Evolutionary conservation across 2,113 vertebrate genomes (phyloP).

Genomic region (Macheiramphus alcinus): DNA sequence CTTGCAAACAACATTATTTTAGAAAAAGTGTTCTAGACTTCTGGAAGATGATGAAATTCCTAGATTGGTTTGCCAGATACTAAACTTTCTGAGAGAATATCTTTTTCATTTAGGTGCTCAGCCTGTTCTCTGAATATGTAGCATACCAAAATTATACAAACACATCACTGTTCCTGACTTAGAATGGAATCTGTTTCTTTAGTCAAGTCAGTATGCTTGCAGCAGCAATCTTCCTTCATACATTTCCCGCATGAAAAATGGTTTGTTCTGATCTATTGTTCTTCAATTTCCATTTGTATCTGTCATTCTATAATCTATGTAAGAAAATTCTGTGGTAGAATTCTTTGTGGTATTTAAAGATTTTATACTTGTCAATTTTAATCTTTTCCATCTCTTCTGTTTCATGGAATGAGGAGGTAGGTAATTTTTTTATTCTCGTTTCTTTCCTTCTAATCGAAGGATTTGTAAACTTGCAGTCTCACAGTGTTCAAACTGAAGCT

Average conservation of each 20-base stretch:
- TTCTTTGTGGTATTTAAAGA: conserved; percentile 19
- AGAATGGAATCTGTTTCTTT: neutral
- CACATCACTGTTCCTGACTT: neutral
- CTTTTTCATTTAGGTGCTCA: neutral
- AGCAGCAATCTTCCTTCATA: conserved; percentile 2
- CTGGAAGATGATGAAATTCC: neutral
- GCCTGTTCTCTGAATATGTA: neutral
- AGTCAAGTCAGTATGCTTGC: neutral
- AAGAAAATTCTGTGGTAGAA: neutral
- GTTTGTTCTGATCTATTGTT: conserved; percentile 25
- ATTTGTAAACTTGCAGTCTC: conserved; percentile 27
- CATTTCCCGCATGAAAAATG: conserved; percentile 41
- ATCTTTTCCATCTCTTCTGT: conserved; percentile 45
- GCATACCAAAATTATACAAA: neutral
- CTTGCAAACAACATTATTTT: neutral
- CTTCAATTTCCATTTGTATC: conserved; percentile 14
- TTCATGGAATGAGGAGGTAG: neutral
- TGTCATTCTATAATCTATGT: neutral
- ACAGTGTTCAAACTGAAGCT: neutral
- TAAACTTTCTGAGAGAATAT: neutral
- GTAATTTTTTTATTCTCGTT: conserved; percentile 4
- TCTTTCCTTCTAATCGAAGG: neutral
- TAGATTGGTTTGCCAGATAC: neutral
- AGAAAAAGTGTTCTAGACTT: neutral
- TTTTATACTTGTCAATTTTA: conserved; percentile 42